A percentile compares a stretch with the other conserved stretches of the same genome.
phyloP scores from a whole-genome alignment of 2,888 invertebrate species.

The Pollenia griseotomentosa region DNA sequence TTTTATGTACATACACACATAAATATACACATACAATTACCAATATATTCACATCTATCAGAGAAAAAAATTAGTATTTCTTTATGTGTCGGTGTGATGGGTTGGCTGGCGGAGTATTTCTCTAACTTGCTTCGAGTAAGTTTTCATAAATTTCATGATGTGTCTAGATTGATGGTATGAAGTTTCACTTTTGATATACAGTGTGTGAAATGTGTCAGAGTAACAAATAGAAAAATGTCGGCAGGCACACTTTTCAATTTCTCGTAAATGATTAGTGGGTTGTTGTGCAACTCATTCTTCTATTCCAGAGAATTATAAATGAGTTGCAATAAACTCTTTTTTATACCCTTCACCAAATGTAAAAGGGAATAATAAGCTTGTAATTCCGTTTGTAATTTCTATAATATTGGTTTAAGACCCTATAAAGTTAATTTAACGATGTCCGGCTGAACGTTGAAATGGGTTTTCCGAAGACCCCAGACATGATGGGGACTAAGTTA shows the following conservation, averaged over 20 bases:
- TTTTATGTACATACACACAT: not conserved
- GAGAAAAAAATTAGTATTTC: conserved; percentile 55
- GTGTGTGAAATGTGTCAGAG: conserved; percentile 70
- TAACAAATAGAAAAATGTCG: conserved; percentile 59
- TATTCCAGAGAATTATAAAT: conserved; percentile 33
- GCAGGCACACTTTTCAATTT: conserved; percentile 48
- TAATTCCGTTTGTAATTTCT: no score
- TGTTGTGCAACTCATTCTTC: not conserved
- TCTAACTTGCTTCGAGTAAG: conserved; percentile 24
- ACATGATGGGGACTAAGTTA: no score
- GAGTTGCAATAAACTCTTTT: conserved; percentile 40
- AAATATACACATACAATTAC: not conserved
- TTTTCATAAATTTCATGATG: conserved; percentile 62
- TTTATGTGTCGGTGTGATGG: conserved; percentile 56
- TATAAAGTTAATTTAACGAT: no score
- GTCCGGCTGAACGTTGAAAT: no score
- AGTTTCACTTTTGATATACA: conserved; percentile 65
- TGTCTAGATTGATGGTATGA: conserved; percentile 69
- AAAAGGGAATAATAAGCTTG: no score
- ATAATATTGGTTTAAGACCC: no score
- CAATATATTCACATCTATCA: conserved; percentile 32
- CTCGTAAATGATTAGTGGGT: not conserved
- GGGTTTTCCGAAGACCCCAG: no score
- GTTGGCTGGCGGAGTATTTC: conserved; percentile 34
- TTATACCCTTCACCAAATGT: no score